phyloP scores from a whole-genome alignment of 2,113 vertebrate genomes.

The Peromyscus leucopus region DNA sequence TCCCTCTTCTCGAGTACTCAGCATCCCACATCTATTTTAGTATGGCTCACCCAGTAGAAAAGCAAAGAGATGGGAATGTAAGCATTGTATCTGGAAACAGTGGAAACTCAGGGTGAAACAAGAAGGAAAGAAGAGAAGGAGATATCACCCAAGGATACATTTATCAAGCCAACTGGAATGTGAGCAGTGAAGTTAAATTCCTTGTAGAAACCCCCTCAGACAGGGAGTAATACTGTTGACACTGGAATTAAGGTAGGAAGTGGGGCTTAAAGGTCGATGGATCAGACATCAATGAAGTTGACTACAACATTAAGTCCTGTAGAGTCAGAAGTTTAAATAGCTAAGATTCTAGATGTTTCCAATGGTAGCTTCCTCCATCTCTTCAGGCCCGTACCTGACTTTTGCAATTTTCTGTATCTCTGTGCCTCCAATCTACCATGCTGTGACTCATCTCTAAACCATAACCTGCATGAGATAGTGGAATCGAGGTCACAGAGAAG shows the following conservation, averaged over 20 bases:
- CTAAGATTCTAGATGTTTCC: not conserved
- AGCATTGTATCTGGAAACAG: not conserved
- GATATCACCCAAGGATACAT: not conserved
- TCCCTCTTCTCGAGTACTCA: not conserved
- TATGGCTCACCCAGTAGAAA: not conserved
- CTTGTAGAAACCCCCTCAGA: not conserved
- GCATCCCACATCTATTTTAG: not conserved
- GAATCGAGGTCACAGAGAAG: fast-evolving
- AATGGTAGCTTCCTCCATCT: not conserved
- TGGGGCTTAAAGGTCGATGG: not conserved
- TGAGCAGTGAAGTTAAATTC: not conserved
- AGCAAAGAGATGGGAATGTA: not conserved
- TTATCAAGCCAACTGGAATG: not conserved
- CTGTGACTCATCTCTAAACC: not conserved
- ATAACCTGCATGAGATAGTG: not conserved
- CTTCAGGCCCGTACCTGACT: not conserved
- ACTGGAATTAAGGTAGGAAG: not conserved
- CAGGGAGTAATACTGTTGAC: not conserved
- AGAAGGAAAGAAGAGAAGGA: not conserved
- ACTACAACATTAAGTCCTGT: too few species aligned
- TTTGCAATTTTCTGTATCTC: not conserved
- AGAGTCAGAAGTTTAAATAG: not conserved
- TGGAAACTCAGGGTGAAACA: not conserved
- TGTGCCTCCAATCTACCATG: not conserved
- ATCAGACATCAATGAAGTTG: not conserved